Percentiles rank a stretch among this genome's conserved stretches.
phyloP scores from a whole-genome alignment of 1,140 invertebrate species.

The Lasaia peninsularis region DNA sequence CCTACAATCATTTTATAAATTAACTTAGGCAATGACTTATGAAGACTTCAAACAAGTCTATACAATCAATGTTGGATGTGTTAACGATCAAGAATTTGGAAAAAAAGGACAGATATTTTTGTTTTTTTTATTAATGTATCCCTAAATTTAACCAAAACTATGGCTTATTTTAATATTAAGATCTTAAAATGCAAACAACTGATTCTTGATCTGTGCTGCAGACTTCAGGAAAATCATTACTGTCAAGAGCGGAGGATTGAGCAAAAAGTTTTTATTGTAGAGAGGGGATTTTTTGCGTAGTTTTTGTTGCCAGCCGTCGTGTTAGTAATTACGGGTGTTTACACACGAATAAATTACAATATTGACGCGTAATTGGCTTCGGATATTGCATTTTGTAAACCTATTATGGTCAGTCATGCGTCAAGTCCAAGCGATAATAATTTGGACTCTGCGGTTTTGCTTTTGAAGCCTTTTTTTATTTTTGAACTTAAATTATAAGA shows the following conservation, averaged over 20 bases:
- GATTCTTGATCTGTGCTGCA: not conserved
- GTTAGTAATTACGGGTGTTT: constrained; percentile 40
- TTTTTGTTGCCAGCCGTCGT: constrained; percentile 13
- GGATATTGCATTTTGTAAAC: constrained; percentile 33
- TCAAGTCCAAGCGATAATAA: constrained; percentile 19
- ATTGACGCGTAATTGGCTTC: constrained; percentile 52
- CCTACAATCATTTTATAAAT: too few species aligned
- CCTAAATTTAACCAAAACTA: not conserved
- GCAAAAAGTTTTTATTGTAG: constrained; percentile 6
- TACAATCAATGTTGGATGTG: too few species aligned
- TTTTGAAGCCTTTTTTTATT: not conserved
- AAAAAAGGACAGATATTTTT: too few species aligned
- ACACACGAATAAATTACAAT: constrained; percentile 47
- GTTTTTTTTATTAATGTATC: not conserved
- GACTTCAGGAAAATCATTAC: not conserved
- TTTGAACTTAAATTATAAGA: not conserved
- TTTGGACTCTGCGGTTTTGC: constrained; percentile 7
- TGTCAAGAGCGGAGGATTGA: constrained; percentile 4
- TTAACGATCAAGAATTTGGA: too few species aligned
- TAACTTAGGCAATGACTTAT: too few species aligned
- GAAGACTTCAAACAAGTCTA: too few species aligned
- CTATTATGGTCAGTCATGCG: constrained; percentile 20
- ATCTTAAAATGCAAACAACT: constrained; percentile 1
- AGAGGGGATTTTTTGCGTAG: constrained; percentile 10
- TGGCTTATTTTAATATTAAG: too few species aligned